These are phyloP conservation scores for Apodemia zela DNA, from an alignment of 2,888 invertebrate genomes.

Conservation along the genomic window DNA sequence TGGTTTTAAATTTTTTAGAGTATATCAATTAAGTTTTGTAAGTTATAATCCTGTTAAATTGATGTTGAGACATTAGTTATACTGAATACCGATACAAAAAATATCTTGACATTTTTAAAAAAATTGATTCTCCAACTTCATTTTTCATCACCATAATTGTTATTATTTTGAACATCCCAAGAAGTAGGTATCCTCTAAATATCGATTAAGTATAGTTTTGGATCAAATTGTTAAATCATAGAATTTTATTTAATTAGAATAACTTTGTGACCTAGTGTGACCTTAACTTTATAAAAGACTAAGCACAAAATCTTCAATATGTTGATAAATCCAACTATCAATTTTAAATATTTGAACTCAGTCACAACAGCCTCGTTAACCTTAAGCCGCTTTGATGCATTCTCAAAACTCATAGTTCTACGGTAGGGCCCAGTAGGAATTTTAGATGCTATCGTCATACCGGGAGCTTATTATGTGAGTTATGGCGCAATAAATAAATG, in stretches of 20 bases:
- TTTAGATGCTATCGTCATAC: slow-evolving; percentile 66
- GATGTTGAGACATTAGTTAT: no score
- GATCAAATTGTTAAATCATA: no score
- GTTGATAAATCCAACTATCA: slow-evolving; percentile 51
- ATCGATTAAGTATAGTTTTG: no score
- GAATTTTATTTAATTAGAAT: background rate
- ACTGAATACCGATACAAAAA: no score
- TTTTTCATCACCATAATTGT: no score
- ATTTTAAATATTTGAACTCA: slow-evolving; percentile 58
- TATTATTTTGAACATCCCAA: no score
- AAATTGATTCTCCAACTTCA: no score
- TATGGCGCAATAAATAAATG: slow-evolving; percentile 73
- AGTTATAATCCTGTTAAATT: no score
- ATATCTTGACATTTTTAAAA: no score
- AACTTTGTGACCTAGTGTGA: background rate
- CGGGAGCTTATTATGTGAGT: slow-evolving; percentile 73
- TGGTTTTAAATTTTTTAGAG: no score
- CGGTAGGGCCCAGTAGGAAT: slow-evolving; percentile 53
- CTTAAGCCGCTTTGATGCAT: slow-evolving; percentile 63
- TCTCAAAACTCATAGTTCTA: slow-evolving; percentile 40
- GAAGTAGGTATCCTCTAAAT: no score
- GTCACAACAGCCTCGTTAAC: slow-evolving; percentile 58
- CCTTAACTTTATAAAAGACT: background rate
- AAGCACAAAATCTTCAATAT: slow-evolving; percentile 1
- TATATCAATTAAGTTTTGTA: no score